Percentiles rank a stretch among this genome's conserved stretches.
These are phyloP conservation scores for Heliconius hewitsoni DNA, from an alignment of 1,140 invertebrate species.

Conservation along the genomic window DNA sequence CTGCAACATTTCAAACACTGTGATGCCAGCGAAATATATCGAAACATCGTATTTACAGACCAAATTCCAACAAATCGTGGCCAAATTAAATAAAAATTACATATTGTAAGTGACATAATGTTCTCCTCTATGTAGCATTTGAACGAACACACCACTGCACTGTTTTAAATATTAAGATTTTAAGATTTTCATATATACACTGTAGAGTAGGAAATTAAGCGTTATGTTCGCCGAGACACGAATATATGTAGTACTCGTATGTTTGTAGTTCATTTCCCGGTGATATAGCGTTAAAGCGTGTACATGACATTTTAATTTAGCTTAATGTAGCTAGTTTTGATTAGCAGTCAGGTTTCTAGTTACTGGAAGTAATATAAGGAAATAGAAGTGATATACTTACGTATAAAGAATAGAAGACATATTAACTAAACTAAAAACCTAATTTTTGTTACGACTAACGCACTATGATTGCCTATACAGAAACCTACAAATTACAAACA, in stretches of 20 bases:
- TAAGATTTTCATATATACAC: not conserved
- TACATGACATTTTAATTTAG: constrained; percentile 4
- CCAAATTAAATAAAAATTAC: too few species aligned
- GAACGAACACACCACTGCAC: too few species aligned
- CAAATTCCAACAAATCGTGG: too few species aligned
- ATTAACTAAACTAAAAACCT: not conserved
- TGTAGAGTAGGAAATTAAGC: not conserved
- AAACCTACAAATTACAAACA: too few species aligned
- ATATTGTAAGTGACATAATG: too few species aligned
- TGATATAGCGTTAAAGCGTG: not conserved
- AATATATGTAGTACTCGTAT: not conserved
- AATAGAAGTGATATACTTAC: not conserved
- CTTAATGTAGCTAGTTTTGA: not conserved
- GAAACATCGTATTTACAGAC: too few species aligned
- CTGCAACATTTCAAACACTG: too few species aligned
- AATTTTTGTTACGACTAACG: too few species aligned
- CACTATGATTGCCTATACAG: too few species aligned
- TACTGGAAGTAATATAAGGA: constrained; percentile 1
- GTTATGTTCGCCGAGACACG: not conserved
- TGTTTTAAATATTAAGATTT: too few species aligned
- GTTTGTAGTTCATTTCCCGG: not conserved
- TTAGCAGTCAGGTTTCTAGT: not conserved
- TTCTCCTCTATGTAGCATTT: too few species aligned
- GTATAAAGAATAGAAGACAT: not conserved
- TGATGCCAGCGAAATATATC: too few species aligned